phyloP scores from a whole-genome alignment of 2,888 invertebrate species.

The Palloptera scutellata region DNA sequence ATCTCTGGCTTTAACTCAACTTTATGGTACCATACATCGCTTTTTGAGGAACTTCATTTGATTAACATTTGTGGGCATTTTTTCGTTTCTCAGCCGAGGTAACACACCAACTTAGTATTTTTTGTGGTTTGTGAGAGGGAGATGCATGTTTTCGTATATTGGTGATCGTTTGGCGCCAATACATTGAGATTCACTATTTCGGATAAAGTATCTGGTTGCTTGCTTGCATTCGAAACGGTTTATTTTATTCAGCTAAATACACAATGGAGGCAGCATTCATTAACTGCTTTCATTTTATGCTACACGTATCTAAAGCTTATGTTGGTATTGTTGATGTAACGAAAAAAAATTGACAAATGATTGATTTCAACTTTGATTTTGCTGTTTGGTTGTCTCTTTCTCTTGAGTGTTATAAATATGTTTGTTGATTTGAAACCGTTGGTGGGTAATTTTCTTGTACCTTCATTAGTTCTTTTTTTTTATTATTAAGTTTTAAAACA shows the following conservation, averaged over 20 bases:
- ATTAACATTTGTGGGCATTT: background rate
- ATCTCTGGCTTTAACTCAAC: slow-evolving; percentile 12
- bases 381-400: too few species aligned
- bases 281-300: background rate
- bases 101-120: background rate
- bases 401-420: too few species aligned
- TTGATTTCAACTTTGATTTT: slow-evolving; percentile 17
- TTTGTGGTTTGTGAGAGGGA: background rate
- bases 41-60: slow-evolving; percentile 22
- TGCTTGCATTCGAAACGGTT: slow-evolving; percentile 4
- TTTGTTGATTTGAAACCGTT: slow-evolving; percentile 10
- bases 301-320: background rate
- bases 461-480: too few species aligned
- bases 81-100: background rate
- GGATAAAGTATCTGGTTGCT: too few species aligned
- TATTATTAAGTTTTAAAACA: too few species aligned
- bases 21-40: slow-evolving; percentile 13
- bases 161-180: background rate
- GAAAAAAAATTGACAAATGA: slow-evolving; percentile 16
- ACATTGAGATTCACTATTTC: background rate
- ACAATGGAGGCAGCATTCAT: background rate
- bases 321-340: slow-evolving; percentile 2
- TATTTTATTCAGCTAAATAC: slow-evolving; percentile 1
- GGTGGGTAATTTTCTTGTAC: too few species aligned
- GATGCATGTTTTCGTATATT: too few species aligned